A percentile compares a stretch with the other conserved stretches of the same genome.
These are phyloP conservation scores for Drosophila imparisetae DNA, from an alignment of 2,888 invertebrate species.

Conservation along the genomic window DNA sequence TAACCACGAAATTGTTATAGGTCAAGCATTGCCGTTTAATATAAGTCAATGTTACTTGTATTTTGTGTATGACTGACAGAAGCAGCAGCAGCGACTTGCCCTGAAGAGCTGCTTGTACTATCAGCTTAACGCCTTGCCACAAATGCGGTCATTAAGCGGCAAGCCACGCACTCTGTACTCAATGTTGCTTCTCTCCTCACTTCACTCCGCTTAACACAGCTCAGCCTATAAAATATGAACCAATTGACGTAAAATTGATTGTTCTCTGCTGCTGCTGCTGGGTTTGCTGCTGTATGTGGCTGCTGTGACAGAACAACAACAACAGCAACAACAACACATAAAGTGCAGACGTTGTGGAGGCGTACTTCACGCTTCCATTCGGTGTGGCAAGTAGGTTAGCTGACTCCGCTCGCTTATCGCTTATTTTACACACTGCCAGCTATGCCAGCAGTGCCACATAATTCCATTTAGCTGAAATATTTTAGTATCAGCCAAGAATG, in stretches of 20 bases:
- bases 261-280: constrained; percentile 39
- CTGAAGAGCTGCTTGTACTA: constrained; percentile 50
- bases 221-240: constrained; percentile 74
- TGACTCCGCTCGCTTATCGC: constrained; percentile 70
- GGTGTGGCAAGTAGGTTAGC: constrained; percentile 10
- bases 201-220: constrained; percentile 3
- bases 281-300: constrained; percentile 4
- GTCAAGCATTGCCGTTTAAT: constrained; percentile 57
- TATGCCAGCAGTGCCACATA: constrained; percentile 73
- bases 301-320: constrained; percentile 37
- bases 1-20: constrained; percentile 49
- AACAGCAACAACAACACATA: constrained; percentile 46
- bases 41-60: constrained; percentile 28
- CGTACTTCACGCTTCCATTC: constrained; percentile 8
- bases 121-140: constrained; percentile 60
- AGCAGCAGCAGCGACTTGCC: constrained; percentile 21
- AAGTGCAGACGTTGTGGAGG: constrained; percentile 58
- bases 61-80: constrained; percentile 5
- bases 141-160: constrained; percentile 51
- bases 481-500: constrained; percentile 57
- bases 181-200: not conserved
- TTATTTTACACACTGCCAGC: constrained; percentile 75
- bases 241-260: constrained; percentile 81
- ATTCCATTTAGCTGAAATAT: constrained; percentile 70
- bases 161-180: constrained; percentile 14